Conservation (phyloP, 1,140 invertebrate genomes). For the Hirudo medicinalis region DNA sequence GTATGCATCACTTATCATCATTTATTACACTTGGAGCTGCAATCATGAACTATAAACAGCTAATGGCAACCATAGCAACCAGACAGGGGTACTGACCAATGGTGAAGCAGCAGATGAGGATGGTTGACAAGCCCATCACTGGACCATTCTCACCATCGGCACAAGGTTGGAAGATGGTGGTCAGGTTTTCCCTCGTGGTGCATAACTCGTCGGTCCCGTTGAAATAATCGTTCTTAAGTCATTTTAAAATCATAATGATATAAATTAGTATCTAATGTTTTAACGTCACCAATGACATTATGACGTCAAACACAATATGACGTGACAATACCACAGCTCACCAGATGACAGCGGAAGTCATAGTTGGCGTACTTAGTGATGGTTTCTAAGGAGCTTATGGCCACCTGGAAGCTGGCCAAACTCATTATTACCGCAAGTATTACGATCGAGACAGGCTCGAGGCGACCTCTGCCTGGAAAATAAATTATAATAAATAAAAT, state of each 20-base stretch:
- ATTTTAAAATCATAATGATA: not conserved
- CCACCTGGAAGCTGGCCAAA: constrained; percentile 33
- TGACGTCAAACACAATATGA: too few species aligned
- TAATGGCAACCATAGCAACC: not conserved
- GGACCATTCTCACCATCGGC: not conserved
- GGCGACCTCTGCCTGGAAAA: constrained; percentile 26
- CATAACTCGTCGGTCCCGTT: not conserved
- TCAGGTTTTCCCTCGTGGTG: not conserved
- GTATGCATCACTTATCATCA: too few species aligned
- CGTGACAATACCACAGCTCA: too few species aligned
- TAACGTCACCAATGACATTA: too few species aligned
- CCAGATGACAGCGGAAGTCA: not conserved
- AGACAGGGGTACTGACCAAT: constrained; percentile 29
- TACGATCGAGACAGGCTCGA: constrained; percentile 35
- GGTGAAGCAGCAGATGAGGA: constrained; percentile 37
- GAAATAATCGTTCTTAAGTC: not conserved
- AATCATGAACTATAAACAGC: not conserved
- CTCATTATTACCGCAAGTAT: constrained; percentile 33
- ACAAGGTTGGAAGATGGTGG: not conserved
- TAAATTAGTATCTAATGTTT: not conserved
- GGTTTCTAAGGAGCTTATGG: constrained; percentile 20
- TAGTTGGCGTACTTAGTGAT: constrained; percentile 13
- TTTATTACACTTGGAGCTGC: too few species aligned
- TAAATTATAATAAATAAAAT: too few species aligned
- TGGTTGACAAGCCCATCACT: constrained; percentile 29